Percentiles rank a stretch among this genome's conserved stretches.
Evolutionary conservation across 2,888 invertebrate species (phyloP).

Genomic region (Tipula lateralis): DNA sequence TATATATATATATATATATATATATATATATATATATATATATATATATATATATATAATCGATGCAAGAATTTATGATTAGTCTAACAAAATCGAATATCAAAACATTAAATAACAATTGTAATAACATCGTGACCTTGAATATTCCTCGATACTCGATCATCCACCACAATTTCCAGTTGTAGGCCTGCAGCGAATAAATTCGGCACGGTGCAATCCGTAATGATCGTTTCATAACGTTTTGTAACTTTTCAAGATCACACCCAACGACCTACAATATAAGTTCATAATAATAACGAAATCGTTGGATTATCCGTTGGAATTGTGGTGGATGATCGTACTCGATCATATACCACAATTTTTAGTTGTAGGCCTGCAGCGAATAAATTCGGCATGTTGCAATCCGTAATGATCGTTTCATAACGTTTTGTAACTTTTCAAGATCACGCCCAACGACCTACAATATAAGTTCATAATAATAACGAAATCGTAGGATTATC

Average conservation of each 20-base stretch:
- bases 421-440: conserved; percentile 73
- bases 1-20: too few relatives aligned
- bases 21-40: too few relatives aligned
- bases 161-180: too few relatives aligned
- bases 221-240: conserved; percentile 84
- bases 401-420: conserved; percentile 80
- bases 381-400: conserved; percentile 79
- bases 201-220: conserved; percentile 75
- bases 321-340: too few relatives aligned
- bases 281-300: conserved; percentile 56
- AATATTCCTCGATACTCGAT: conserved; percentile 56
- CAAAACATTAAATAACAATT: conserved; percentile 93
- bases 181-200: conserved; percentile 87
- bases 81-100: conserved; percentile 77
- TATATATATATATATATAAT: conserved; percentile 89
- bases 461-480: conserved; percentile 65
- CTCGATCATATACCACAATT: too few relatives aligned
- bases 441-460: conserved; percentile 85
- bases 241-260: conserved; percentile 74
- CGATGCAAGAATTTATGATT: conserved; percentile 89
- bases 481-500: conserved; percentile 37
- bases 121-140: conserved; percentile 57
- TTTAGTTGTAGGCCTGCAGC: conserved; percentile 89
- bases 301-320: conserved; percentile 33
- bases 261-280: conserved; percentile 83